Evolutionary conservation across 2,797 vertebrate species (phyloP), one percentile per base, ranked within the genome.

Genomic region (Crenuchus spilurus): DNA sequence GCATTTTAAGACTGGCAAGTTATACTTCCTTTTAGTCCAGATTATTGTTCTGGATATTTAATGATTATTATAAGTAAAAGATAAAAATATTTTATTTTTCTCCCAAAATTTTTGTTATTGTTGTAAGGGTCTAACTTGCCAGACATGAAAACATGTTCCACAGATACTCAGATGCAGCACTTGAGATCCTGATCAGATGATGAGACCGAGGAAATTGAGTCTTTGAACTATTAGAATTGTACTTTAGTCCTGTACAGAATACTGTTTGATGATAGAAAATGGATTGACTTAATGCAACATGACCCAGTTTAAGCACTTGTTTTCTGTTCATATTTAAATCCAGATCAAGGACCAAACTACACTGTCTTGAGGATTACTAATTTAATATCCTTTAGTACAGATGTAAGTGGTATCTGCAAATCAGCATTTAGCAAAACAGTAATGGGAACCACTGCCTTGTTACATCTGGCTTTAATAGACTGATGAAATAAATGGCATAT

Each of bases 341-440:
- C 6, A 3, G 11, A 10, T 13, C 2, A 3, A 9, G 1, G 7
- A 1, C 20, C 10, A 24, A 49, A 24, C 10, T 37, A 4, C 1
- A 2, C 28, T 49, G 4, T 49, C 18, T 49, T 31, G 30, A 30
- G 28, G 52, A 58, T n/a, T 10, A 30, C 22, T 9, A 20, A 22
- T 5, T 37, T 11, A 4, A 22, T 10, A 16, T 39, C 20, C 33
- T 60, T 11, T 37, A 22, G 3, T 60, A 11, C 9, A 2, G 18
- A 16, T 60, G n/a, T 39, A 13, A 60, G 31, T 3, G 6, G 22
- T 28, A 24, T 28, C 49, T 24, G 5, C 24, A 55, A 11, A 11
- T 52, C 49, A 11, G 49, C 46, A n/a, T 28, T 57, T 71, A 35
- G 37, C 35, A 28, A 28, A 62, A 54, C 41, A 46, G 63, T 62